phyloP scores from a whole-genome alignment of 2,888 invertebrate species.

The Molorchus minor region DNA sequence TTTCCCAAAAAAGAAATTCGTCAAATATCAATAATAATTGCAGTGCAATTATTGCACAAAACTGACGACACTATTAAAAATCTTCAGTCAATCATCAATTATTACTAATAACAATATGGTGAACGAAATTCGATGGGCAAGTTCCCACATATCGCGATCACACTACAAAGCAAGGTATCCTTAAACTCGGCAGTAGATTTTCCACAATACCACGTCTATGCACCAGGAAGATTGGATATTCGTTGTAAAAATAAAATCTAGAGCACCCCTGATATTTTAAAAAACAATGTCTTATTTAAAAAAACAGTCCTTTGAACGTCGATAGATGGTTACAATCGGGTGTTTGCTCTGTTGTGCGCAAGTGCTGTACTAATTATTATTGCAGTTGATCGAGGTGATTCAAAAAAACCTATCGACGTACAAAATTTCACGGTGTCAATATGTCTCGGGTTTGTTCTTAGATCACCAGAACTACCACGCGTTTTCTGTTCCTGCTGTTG shows the following conservation, averaged over 20 bases:
- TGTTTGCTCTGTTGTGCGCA: slow-evolving; percentile 48
- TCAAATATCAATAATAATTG: slow-evolving; percentile 46
- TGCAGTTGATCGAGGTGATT: slow-evolving; percentile 50
- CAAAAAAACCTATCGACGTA: slow-evolving; percentile 51
- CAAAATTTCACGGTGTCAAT: no score
- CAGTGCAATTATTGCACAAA: slow-evolving; percentile 49
- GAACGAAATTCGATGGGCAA: slow-evolving; percentile 35
- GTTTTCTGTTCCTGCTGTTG: slow-evolving; percentile 43
- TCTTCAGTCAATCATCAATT: slow-evolving; percentile 33
- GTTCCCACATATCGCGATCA: slow-evolving; percentile 35
- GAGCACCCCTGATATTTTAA: slow-evolving; percentile 56
- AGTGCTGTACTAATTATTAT: slow-evolving; percentile 55
- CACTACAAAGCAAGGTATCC: slow-evolving; percentile 38
- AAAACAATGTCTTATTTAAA: slow-evolving; percentile 38
- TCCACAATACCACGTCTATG: slow-evolving; percentile 38
- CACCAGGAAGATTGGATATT: slow-evolving; percentile 53
- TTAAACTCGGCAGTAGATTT: slow-evolving; percentile 51
- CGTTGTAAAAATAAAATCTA: slow-evolving; percentile 59
- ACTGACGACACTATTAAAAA: slow-evolving; percentile 42
- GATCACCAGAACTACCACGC: slow-evolving; percentile 16
- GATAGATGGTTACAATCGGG: slow-evolving; percentile 47
- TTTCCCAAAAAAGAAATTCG: slow-evolving; percentile 44
- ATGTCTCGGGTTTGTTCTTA: no score
- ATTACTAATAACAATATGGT: slow-evolving; percentile 47
- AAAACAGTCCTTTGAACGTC: slow-evolving; percentile 52